These are phyloP conservation scores for Coreoperca whiteheadi DNA, from an alignment of 2,113 vertebrate species.

Conservation along the genomic window DNA sequence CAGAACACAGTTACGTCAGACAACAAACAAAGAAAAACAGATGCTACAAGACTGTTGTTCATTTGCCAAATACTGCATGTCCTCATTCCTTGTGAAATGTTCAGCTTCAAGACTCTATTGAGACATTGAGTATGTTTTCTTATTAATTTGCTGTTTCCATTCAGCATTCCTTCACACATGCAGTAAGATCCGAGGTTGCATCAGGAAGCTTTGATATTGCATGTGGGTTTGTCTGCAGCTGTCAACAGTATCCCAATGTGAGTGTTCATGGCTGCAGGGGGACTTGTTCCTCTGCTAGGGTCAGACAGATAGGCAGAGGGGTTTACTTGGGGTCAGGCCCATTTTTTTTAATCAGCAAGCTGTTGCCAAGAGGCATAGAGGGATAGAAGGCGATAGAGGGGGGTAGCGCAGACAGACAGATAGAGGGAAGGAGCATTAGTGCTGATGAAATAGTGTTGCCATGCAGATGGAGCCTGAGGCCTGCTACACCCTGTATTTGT, in stretches of 20 bases:
- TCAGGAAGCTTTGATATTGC: slow-evolving; percentile 63
- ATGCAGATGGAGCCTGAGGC: slow-evolving; percentile 67
- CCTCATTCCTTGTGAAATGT: slow-evolving; percentile 8
- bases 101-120: slow-evolving; percentile 1
- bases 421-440: slow-evolving; percentile 17
- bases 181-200: slow-evolving; percentile 38
- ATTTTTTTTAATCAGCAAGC: slow-evolving; percentile 69
- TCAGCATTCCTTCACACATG: slow-evolving; percentile 20
- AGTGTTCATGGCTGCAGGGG: slow-evolving; percentile 39
- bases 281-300: slow-evolving; percentile 55
- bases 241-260: slow-evolving; percentile 56
- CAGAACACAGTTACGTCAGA: slow-evolving; percentile 16
- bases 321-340: slow-evolving; percentile 64
- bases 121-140: neutral
- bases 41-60: slow-evolving; percentile 14
- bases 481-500: slow-evolving; percentile 57
- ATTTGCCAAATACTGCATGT: slow-evolving; percentile 12
- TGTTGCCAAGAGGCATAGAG: slow-evolving; percentile 63
- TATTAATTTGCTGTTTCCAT: slow-evolving; percentile 40
- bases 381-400: slow-evolving; percentile 10
- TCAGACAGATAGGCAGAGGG: slow-evolving; percentile 65
- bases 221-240: slow-evolving; percentile 59
- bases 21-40: neutral
- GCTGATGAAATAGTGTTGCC: slow-evolving; percentile 63
- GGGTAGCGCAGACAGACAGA: slow-evolving; percentile 14